A percentile compares a stretch with the other conserved stretches of the same genome.
phyloP scores from a whole-genome alignment of 2,888 invertebrate species.

The Horisme vitalbata region DNA sequence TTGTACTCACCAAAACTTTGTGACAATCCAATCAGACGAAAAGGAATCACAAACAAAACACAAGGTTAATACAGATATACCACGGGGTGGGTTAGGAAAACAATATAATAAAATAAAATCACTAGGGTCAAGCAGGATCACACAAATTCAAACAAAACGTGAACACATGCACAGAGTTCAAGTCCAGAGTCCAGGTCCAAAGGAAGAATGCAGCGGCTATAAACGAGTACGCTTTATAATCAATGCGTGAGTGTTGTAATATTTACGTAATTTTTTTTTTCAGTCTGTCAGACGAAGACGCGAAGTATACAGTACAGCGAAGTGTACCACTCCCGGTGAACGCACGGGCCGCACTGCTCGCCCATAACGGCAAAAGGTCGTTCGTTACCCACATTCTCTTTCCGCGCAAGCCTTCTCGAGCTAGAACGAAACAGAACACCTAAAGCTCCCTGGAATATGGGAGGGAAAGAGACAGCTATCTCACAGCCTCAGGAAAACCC shows the following conservation, averaged over 20 bases:
- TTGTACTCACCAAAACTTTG: constrained; percentile 62
- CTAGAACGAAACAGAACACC: constrained; percentile 61
- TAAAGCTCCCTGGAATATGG: constrained; percentile 38
- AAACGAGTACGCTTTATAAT: constrained; percentile 71
- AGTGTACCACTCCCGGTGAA: constrained; percentile 69
- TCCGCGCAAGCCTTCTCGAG: constrained; percentile 82
- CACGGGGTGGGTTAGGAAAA: constrained; percentile 62
- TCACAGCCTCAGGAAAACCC: constrained; percentile 76
- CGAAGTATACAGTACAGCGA: constrained; percentile 45
- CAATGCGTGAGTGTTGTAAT: constrained; percentile 77
- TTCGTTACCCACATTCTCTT: constrained; percentile 83
- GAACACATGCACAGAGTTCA: constrained; percentile 45
- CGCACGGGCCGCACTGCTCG: constrained; percentile 80
- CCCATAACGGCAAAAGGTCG: constrained; percentile 80
- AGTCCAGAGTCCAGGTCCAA: constrained; percentile 43
- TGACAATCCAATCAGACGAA: constrained; percentile 73
- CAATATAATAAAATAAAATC: constrained; percentile 72
- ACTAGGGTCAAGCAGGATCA: constrained; percentile 70
- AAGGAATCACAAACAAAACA: constrained; percentile 71
- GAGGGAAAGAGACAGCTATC: constrained; percentile 54
- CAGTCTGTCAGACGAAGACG: constrained; percentile 65
- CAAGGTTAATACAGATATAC: constrained; percentile 58
- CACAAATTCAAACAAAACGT: constrained; percentile 66
- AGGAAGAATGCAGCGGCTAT: constrained; percentile 48
- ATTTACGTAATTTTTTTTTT: constrained; percentile 80